phyloP scores from a whole-genome alignment of 2,888 invertebrate species.

The Megamerina dolium region DNA sequence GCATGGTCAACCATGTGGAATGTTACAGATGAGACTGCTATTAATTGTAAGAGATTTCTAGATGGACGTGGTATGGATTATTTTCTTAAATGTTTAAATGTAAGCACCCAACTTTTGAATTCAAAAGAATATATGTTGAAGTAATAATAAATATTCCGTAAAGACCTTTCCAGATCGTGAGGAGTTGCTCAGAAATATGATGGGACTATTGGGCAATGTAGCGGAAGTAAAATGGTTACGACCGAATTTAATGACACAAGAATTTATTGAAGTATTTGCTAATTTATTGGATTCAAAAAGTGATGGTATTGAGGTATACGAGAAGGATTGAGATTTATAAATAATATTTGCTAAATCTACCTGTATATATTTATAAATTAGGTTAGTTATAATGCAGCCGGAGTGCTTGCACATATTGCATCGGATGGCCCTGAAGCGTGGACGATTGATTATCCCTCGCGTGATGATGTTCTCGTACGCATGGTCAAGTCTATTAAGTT shows the following conservation, averaged over 20 bases:
- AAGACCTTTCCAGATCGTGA: constrained; percentile 84
- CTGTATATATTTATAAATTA: constrained; percentile 30
- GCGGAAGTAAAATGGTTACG: constrained; percentile 86
- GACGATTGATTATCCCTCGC: constrained; percentile 66
- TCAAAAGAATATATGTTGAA: neutral
- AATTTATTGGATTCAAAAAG: constrained; percentile 75
- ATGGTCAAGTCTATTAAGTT: constrained; percentile 78
- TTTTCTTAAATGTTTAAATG: constrained; percentile 82
- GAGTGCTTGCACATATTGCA: constrained; percentile 91
- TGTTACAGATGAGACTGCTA: constrained; percentile 91
- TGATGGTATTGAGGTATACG: constrained; percentile 90
- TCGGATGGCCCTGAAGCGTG: constrained; percentile 84
- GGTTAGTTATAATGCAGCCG: constrained; percentile 93
- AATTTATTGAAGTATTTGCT: constrained; percentile 81
- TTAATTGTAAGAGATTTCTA: constrained; percentile 88
- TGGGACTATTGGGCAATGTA: constrained; percentile 94
- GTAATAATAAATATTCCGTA: constrained; percentile 16
- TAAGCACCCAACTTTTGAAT: constrained; percentile 49
- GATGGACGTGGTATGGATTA: constrained; percentile 82
- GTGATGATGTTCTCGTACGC: constrained; percentile 65
- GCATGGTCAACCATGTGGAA: constrained; percentile 99
- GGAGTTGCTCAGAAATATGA: constrained; percentile 93
- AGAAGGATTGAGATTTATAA: constrained; percentile 5
- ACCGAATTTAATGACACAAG: constrained; percentile 73
- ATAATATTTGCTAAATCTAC: neutral